Conservation (phyloP, 1,140 invertebrate genomes). For the Schlechtendalia chinensis region DNA sequence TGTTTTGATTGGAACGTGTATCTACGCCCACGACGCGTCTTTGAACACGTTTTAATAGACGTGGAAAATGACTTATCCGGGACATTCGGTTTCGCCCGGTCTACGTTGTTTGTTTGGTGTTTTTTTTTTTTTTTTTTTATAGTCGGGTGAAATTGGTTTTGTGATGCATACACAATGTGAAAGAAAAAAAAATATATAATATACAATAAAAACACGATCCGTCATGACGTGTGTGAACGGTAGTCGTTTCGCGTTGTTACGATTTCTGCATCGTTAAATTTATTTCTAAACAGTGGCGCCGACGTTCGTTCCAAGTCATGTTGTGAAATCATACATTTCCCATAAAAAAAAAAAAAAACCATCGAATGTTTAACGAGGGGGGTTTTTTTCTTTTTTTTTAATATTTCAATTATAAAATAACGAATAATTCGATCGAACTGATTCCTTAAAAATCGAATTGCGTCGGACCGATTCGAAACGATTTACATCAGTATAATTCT, state of each 20-base stretch:
- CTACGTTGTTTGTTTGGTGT: neutral
- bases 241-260: neutral
- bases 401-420: too few relatives aligned
- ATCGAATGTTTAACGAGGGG: too few relatives aligned
- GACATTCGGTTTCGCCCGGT: neutral
- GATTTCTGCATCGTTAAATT: neutral
- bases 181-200: too few relatives aligned
- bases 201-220: neutral
- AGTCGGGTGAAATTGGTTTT: neutral
- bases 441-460: too few relatives aligned
- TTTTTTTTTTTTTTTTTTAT: neutral
- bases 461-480: too few relatives aligned
- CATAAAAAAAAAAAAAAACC: too few relatives aligned
- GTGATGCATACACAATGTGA: neutral
- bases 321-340: too few relatives aligned
- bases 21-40: neutral
- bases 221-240: neutral
- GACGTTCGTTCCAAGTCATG: too few relatives aligned
- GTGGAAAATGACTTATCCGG: neutral
- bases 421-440: too few relatives aligned
- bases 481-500: too few relatives aligned
- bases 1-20: neutral
- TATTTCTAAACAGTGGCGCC: too few relatives aligned
- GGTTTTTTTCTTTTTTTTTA: too few relatives aligned
- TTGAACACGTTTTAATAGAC: neutral